Conservation (phyloP, 2,113 vertebrate genomes). For the Rhinoptilus africanus region DNA sequence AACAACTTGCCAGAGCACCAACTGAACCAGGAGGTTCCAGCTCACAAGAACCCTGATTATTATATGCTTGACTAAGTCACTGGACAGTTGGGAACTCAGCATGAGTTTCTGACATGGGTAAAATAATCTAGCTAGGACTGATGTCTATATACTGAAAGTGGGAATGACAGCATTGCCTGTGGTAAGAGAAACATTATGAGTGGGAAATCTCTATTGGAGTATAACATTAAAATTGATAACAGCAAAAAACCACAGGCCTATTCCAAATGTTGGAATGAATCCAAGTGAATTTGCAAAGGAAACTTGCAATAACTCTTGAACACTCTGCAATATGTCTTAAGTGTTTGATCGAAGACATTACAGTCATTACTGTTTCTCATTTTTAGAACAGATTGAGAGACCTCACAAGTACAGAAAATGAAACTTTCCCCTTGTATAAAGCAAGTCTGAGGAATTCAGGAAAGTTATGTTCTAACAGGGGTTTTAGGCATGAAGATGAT, state of each 20-base stretch:
- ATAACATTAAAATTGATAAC: neutral
- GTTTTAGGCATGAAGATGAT: neutral
- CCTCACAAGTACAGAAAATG: neutral
- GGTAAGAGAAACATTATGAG: neutral
- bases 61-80: neutral
- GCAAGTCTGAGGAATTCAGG: neutral
- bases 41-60: neutral
- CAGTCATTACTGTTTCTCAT: neutral
- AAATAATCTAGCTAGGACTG: neutral
- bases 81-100: neutral
- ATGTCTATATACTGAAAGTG: neutral
- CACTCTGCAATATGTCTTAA: neutral
- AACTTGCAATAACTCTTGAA: neutral
- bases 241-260: neutral
- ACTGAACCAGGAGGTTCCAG: neutral
- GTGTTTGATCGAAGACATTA: constrained; percentile 1
- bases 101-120: neutral
- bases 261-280: neutral
- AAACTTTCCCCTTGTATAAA: neutral
- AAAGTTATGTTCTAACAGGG: neutral
- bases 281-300: neutral
- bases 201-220: neutral
- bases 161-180: neutral
- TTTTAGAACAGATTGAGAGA: neutral
- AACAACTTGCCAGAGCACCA: neutral